Percentiles rank a stretch among this genome's conserved stretches.
Conservation (phyloP, 2,797 vertebrate species). For the Chelon auratus region DNA sequence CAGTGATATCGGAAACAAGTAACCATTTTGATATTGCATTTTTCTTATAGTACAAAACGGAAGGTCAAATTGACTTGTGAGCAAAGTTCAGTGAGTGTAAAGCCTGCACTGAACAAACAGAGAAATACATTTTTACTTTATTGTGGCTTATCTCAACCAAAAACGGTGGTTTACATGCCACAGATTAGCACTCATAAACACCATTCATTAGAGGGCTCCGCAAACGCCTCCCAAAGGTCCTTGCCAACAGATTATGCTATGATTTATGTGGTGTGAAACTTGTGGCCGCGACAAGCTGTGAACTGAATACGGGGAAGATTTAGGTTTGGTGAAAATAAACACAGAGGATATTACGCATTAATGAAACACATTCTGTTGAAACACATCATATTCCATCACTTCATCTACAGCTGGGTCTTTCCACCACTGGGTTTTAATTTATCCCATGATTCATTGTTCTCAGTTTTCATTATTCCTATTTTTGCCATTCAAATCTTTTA, state of each 20-base stretch:
- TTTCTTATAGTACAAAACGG: slow-evolving; percentile 18
- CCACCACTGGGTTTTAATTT: slow-evolving; percentile 56
- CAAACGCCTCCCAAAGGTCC: slow-evolving; percentile 46
- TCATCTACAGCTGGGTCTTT: slow-evolving; percentile 59
- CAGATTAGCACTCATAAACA: slow-evolving; percentile 78
- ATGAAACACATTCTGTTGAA: slow-evolving; percentile 66
- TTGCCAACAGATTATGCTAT: slow-evolving; percentile 80
- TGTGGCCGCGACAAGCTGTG: slow-evolving; percentile 65
- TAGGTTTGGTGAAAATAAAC: slow-evolving; percentile 76
- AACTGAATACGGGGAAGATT: slow-evolving; percentile 74
- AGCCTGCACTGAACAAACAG: slow-evolving; percentile 23
- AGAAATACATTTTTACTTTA: slow-evolving; percentile 63
- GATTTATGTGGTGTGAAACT: slow-evolving; percentile 83
- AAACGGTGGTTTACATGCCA: slow-evolving; percentile 76
- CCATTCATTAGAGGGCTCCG: slow-evolving; percentile 68
- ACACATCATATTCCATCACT: slow-evolving; percentile 66
- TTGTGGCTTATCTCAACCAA: slow-evolving; percentile 71
- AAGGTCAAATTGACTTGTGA: slow-evolving; percentile 30
- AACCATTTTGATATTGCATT: slow-evolving; percentile 29
- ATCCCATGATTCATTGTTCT: slow-evolving; percentile 49
- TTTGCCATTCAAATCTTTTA: slow-evolving; percentile 31
- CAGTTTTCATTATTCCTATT: slow-evolving; percentile 41
- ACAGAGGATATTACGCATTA: slow-evolving; percentile 74
- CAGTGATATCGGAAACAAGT: slow-evolving; percentile 28
- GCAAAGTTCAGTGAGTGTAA: slow-evolving; percentile 36